These are phyloP conservation scores for Kryptolebias ocellatus DNA, from an alignment of 2,797 vertebrate genomes.

Conservation along the genomic window DNA sequence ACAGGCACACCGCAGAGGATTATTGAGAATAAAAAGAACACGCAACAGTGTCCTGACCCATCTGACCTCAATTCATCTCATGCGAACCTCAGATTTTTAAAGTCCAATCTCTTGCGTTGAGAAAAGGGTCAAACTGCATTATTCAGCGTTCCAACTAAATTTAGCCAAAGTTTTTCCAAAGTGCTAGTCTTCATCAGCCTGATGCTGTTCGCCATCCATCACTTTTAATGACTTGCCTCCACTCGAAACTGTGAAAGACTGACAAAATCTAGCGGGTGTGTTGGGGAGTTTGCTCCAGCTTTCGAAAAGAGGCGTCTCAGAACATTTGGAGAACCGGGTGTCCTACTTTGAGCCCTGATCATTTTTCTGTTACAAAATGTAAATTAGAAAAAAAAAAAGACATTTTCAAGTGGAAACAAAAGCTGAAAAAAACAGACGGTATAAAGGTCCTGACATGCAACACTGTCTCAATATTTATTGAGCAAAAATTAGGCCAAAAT, in stretches of 20 bases:
- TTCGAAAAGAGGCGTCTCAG: background rate
- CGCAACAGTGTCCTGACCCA: background rate
- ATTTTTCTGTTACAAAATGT: background rate
- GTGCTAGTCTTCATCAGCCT: conserved; percentile 3
- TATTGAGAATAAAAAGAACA: background rate
- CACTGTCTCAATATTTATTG: too few relatives aligned
- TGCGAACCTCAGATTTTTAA: conserved; percentile 2
- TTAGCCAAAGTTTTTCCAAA: conserved; percentile 2
- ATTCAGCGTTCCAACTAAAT: conserved; percentile 7
- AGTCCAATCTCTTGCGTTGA: background rate
- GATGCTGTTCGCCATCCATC: background rate
- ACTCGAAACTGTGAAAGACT: conserved; percentile 3
- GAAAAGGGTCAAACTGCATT: background rate
- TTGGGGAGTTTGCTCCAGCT: background rate
- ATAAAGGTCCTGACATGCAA: too few relatives aligned
- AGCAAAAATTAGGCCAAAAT: too few relatives aligned
- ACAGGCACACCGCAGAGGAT: too few relatives aligned
- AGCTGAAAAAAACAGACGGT: background rate
- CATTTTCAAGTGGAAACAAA: background rate
- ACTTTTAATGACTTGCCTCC: conserved; percentile 11
- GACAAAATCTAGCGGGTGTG: background rate
- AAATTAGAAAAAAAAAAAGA: too few relatives aligned
- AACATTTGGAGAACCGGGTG: conserved; percentile 6
- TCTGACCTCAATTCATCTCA: background rate
- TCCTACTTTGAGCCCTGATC: background rate